phyloP scores from a whole-genome alignment of 2,113 vertebrate genomes.

The Pelodiscus sinensis region DNA sequence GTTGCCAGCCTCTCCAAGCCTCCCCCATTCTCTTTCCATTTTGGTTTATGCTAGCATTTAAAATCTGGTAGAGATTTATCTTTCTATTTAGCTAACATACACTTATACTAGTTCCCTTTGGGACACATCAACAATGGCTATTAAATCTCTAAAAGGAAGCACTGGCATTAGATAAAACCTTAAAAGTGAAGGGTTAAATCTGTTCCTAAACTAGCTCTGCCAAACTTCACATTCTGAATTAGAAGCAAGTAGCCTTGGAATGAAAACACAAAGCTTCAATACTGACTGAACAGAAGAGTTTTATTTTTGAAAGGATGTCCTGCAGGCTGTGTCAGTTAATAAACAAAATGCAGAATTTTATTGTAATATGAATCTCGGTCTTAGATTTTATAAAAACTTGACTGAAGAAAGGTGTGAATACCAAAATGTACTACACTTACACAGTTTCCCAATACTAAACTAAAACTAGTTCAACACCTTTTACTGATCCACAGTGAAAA shows the following conservation, averaged over 20 bases:
- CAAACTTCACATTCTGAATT: constrained; percentile 69
- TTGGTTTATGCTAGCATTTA: constrained; percentile 48
- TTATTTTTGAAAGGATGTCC: constrained; percentile 46
- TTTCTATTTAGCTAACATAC: constrained; percentile 25
- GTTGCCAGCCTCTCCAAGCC: neutral
- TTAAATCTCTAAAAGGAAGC: constrained; percentile 30
- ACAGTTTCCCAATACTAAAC: constrained; percentile 30
- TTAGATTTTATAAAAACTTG: constrained; percentile 40
- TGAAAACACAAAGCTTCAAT: constrained; percentile 64
- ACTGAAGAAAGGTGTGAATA: constrained; percentile 30
- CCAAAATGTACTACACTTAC: constrained; percentile 37
- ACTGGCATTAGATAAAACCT: neutral
- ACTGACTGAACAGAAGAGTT: constrained; percentile 50
- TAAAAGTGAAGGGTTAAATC: constrained; percentile 54
- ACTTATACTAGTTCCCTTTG: constrained; percentile 6
- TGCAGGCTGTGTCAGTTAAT: constrained; percentile 24
- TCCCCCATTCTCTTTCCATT: neutral
- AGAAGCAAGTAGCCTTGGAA: constrained; percentile 58
- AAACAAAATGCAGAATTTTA: constrained; percentile 35
- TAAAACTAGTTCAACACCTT: neutral
- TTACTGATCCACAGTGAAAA: neutral
- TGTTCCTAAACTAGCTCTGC: constrained; percentile 49
- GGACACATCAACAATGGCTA: constrained; percentile 9
- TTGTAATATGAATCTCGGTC: constrained; percentile 34
- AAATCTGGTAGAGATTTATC: constrained; percentile 45